A percentile compares a stretch with the other conserved stretches of the same genome.
These are phyloP conservation scores for Drosophila monieri DNA, from an alignment of 2,888 invertebrate genomes.

Conservation along the genomic window DNA sequence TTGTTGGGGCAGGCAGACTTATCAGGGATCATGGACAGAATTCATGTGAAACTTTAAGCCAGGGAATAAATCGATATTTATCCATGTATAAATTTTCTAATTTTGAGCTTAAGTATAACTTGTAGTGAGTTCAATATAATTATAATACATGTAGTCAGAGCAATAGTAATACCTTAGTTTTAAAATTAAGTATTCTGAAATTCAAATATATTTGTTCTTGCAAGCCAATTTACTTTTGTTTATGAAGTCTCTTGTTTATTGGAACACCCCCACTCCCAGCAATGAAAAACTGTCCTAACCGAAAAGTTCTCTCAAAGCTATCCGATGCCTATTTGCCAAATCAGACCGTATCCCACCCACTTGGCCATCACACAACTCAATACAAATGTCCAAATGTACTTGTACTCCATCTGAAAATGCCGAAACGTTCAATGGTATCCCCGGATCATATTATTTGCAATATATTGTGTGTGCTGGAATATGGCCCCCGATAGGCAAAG, in stretches of 20 bases:
- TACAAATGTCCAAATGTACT: constrained; percentile 25
- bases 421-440: constrained; percentile 27
- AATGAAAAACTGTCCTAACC: neutral
- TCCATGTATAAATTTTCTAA: neutral
- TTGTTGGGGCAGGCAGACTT: constrained; percentile 8
- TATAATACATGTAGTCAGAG: no score
- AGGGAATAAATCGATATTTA: neutral
- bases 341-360: constrained; percentile 18
- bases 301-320: neutral
- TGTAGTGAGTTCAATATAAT: neutral
- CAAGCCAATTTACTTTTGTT: neutral
- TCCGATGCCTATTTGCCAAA: constrained; percentile 11
- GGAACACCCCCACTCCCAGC: neutral
- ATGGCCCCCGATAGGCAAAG: constrained; percentile 21
- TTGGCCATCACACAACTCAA: constrained; percentile 33
- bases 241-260: constrained; percentile 8
- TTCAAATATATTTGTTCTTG: neutral
- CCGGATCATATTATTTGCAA: constrained; percentile 40
- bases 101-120: neutral
- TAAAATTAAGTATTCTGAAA: no score
- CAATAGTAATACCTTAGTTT: no score
- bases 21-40: constrained; percentile 1
- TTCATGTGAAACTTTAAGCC: neutral
- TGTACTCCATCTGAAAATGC: constrained; percentile 44
- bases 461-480: constrained; percentile 6